phyloP scores from a whole-genome alignment of 2,113 vertebrate genomes.

The Heptranchias perlo region DNA sequence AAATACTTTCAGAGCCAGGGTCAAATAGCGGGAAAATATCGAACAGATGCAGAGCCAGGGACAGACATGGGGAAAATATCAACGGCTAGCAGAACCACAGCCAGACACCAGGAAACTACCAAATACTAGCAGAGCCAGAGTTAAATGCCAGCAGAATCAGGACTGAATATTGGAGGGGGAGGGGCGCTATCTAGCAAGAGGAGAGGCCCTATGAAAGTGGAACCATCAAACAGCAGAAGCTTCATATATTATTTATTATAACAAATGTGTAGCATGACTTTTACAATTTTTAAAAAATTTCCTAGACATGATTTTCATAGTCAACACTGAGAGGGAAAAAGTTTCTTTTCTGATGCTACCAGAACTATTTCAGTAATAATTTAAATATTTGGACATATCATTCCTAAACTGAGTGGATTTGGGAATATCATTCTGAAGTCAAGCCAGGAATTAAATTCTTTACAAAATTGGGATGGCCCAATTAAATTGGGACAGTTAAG shows the following conservation, averaged over 20 bases:
- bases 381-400: too few species aligned
- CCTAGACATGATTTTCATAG: background rate
- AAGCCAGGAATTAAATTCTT: too few species aligned
- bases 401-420: too few species aligned
- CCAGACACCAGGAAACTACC: background rate
- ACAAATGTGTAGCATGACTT: background rate
- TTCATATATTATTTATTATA: background rate
- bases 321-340: background rate
- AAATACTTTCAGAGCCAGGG: background rate
- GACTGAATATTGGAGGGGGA: too few species aligned
- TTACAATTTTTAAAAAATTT: background rate
- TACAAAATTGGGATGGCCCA: too few species aligned
- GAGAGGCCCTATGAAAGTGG: too few species aligned
- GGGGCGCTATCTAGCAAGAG: too few species aligned
- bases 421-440: too few species aligned
- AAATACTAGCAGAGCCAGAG: background rate
- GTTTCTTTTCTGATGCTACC: background rate
- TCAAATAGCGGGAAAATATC: background rate
- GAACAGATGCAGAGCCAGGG: background rate
- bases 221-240: background rate
- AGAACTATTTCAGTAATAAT: background rate
- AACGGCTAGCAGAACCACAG: background rate
- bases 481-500: too few species aligned
- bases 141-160: too few species aligned
- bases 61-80: background rate